Base-by-base conservation (phyloP, 2,113 vertebrate species). In the Sinocyclocheilus anophthalmus region DNA sequence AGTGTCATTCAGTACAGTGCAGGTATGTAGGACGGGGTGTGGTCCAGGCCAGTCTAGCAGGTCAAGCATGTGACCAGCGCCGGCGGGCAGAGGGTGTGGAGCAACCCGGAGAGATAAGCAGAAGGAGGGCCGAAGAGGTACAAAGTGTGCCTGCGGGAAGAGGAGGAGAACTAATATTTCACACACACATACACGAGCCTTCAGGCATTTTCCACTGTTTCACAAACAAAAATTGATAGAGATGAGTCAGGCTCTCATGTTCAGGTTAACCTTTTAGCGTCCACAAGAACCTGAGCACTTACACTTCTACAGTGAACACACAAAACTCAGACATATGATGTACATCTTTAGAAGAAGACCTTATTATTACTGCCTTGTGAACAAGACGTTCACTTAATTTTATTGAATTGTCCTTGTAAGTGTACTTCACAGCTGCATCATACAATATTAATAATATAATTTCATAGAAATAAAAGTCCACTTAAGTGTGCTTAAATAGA, bases 41-140 rank as follows among this genome's bases (percentile, higher is more conserved):
- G 50, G 91, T 90, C 53, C 84, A 86, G 95, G 92, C 92, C 92
- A 93, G 92, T 94, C 90, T 86, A 96, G 93, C 94, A 94, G 94
- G 93, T 93, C 94, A 94, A 90, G 91, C 92, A 83, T 91, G 90
- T 91, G 92, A 92, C 92, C 94, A 86, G 85, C 90, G 93, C 94
- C 92, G 26, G 86, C 92, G 89, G 84, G 90, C 88, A 93, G 48
- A 80, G 90, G 24, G 39, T 88, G 90, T 63, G 83, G 89, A 94
- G 57, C 0, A 8, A 48, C 84, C 81, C 26, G 85, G 91, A 92
- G 88, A 94, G 91, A 90, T 87, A 85, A 57, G 83, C 85, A 80
- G 81, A 84, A 76, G 26, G 16, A 57, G 84, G 91, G 88, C 89
- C 89, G 80, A 86, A 26, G 26, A 82, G 81, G 87, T 90, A 90